Evolutionary conservation across 2,888 invertebrate species (phyloP), one percentile per base, ranked within the genome.

Genomic region (Harpagoxenus sublaevis): DNA sequence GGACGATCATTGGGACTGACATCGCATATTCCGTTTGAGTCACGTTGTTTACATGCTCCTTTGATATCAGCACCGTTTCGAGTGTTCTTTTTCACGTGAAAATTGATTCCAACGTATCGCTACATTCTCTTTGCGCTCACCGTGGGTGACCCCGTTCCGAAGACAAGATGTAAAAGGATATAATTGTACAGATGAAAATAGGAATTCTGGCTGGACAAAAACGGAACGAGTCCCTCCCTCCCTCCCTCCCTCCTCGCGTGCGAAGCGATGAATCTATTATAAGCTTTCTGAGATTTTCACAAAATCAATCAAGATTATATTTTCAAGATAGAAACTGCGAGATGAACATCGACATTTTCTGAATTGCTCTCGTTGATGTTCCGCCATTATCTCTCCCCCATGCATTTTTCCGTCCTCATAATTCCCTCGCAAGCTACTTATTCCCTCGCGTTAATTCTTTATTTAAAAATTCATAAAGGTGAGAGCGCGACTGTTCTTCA

Each of bases 121-220:
- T 45, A 79, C 10, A 18, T 81, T 71, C 79, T 57, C 71, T 79
- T 48, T 60, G 48, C 18, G 60, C 45, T 28, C 55, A 6, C 42
- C 55, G 45, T 35, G 35, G 48, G 60, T 71, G 73, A 81, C 79
- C 79, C 35, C 42, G 60, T 81, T 81, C 71, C 48, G 12, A 60
- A 48, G 68, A 31, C 55, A 79, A 60, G 79, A 79, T 55, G 45
- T 68, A 48, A 71, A 51, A 18, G 48, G 79, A 71, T 81, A 71
- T 81, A 81, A 81, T 81, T 81, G 35, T 45, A 60, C 60, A 39
- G 73, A 81, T 60, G 48, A 71, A 79, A 81, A 81, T 71, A 81
- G 73, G 18, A 81, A 45, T 71, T 71, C 79, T 48, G 18, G 3
- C 60, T 48, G 60, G 73, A 9, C 60, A 28, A 60, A 60, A 71